A percentile compares a stretch with the other conserved stretches of the same genome.
These are phyloP conservation scores for Phoenoteleia sp. DNA, from an alignment of 2,888 invertebrate species.

Conservation along the genomic window DNA sequence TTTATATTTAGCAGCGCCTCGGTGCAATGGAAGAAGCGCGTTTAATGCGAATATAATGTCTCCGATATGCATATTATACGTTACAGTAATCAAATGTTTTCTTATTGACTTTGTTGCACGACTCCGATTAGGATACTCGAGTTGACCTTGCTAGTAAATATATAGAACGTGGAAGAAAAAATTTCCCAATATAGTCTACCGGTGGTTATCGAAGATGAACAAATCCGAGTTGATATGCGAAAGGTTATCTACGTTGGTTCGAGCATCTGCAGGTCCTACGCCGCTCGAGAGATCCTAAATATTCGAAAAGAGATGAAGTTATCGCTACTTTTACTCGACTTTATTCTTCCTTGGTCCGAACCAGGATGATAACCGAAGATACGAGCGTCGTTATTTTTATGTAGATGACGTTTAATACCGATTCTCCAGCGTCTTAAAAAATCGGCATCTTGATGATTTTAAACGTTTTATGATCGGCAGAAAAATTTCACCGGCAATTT, in stretches of 20 bases:
- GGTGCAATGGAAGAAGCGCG: neutral
- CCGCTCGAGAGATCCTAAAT: slow-evolving; percentile 33
- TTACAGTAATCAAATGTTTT: slow-evolving; percentile 27
- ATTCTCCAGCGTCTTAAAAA: slow-evolving; percentile 23
- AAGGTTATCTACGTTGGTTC: slow-evolving; percentile 46
- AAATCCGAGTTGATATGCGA: slow-evolving; percentile 37
- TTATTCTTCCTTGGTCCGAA: slow-evolving; percentile 43
- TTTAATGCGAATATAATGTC: slow-evolving; percentile 28
- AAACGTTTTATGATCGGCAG: slow-evolving; percentile 11
- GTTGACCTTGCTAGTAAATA: slow-evolving; percentile 61
- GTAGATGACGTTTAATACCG: slow-evolving; percentile 13
- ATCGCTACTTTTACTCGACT: slow-evolving; percentile 36
- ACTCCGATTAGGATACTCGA: slow-evolving; percentile 50
- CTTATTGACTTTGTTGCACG: slow-evolving; percentile 48
- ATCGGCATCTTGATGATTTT: neutral
- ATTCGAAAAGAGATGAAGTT: slow-evolving; percentile 32
- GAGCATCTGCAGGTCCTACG: slow-evolving; percentile 45
- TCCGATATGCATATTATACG: neutral
- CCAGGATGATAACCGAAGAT: slow-evolving; percentile 60
- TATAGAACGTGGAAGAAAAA: slow-evolving; percentile 55
- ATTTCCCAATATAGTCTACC: slow-evolving; percentile 53
- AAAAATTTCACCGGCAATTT: neutral
- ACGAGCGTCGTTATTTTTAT: slow-evolving; percentile 45
- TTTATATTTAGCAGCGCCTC: slow-evolving; percentile 10
- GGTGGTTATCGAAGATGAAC: slow-evolving; percentile 38